phyloP scores from a whole-genome alignment of 2,888 invertebrate genomes.

The Dryobotodes eremita region DNA sequence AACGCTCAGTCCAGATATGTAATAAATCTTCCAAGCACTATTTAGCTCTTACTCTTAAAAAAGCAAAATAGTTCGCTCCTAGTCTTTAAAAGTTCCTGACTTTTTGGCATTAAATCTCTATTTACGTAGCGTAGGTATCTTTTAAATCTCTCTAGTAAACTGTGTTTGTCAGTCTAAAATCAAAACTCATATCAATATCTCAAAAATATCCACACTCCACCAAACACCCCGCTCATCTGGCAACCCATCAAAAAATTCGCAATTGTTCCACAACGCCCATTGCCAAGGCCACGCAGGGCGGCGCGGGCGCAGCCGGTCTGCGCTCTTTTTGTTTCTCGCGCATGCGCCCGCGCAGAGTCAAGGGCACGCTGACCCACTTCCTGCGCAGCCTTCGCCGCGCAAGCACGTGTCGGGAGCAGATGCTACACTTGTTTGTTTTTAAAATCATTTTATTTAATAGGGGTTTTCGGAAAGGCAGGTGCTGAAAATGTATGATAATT shows the following conservation, averaged over 20 bases:
- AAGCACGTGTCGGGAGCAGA: conserved; percentile 75
- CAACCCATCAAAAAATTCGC: conserved; percentile 70
- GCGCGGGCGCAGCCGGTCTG: conserved; percentile 73
- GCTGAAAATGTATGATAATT: conserved; percentile 49
- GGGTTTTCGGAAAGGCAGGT: conserved; percentile 49
- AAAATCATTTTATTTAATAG: conserved; percentile 55
- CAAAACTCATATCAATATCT: background rate
- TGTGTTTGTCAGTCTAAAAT: too few relatives aligned
- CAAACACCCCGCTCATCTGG: conserved; percentile 49
- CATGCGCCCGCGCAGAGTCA: conserved; percentile 74
- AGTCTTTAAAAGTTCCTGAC: background rate
- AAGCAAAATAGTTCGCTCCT: too few relatives aligned
- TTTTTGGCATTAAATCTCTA: background rate
- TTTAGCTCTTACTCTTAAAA: too few relatives aligned
- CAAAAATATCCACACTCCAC: conserved; percentile 12
- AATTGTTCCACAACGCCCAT: conserved; percentile 69
- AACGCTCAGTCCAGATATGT: background rate
- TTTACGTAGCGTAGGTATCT: background rate
- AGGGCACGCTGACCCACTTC: conserved; percentile 86
- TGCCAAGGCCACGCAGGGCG: conserved; percentile 74
- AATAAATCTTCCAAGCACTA: background rate
- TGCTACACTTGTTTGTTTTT: conserved; percentile 66
- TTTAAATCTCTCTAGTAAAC: background rate
- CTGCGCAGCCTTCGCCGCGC: conserved; percentile 77
- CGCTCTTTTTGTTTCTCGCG: conserved; percentile 63